Percentiles rank a stretch among this genome's conserved stretches.
Conservation (phyloP, 2,113 vertebrate genomes). For the Echinops telfairi region DNA sequence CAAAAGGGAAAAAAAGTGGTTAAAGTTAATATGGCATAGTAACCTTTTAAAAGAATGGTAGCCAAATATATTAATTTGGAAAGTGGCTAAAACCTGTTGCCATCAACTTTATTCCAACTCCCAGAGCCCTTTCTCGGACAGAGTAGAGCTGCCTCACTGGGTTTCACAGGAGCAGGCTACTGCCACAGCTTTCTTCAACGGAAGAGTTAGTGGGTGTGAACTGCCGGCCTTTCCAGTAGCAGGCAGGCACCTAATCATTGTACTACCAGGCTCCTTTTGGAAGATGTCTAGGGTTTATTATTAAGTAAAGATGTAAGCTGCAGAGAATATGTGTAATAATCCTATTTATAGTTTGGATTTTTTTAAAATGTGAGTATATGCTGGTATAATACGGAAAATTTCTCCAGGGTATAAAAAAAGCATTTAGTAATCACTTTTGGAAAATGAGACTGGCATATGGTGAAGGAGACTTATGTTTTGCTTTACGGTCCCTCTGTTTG, state of each 20-base stretch:
- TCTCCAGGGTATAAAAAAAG: conserved; percentile 22
- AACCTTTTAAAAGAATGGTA: conserved; percentile 18
- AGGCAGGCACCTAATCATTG: too few relatives aligned
- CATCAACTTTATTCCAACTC: neutral
- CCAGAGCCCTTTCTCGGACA: neutral
- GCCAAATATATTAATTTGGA: neutral
- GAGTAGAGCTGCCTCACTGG: too few relatives aligned
- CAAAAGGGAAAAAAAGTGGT: neutral
- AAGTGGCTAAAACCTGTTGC: neutral
- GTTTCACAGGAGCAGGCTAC: neutral
- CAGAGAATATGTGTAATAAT: neutral
- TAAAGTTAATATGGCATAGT: conserved; percentile 30
- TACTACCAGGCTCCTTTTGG: too few relatives aligned
- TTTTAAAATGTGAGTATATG: neutral
- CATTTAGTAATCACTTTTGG: conserved; percentile 29
- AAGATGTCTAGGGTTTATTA: too few relatives aligned
- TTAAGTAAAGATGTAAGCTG: too few relatives aligned
- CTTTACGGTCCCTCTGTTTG: neutral
- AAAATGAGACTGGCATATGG: conserved; percentile 14
- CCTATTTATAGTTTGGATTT: conserved; percentile 1
- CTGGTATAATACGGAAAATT: conserved; percentile 1
- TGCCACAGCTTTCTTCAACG: too few relatives aligned
- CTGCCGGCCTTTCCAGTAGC: too few relatives aligned
- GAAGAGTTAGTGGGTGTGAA: too few relatives aligned
- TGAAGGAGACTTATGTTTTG: conserved; percentile 30